Conservation (phyloP, 2,888 invertebrate species). For the Matsumyia berberina region DNA sequence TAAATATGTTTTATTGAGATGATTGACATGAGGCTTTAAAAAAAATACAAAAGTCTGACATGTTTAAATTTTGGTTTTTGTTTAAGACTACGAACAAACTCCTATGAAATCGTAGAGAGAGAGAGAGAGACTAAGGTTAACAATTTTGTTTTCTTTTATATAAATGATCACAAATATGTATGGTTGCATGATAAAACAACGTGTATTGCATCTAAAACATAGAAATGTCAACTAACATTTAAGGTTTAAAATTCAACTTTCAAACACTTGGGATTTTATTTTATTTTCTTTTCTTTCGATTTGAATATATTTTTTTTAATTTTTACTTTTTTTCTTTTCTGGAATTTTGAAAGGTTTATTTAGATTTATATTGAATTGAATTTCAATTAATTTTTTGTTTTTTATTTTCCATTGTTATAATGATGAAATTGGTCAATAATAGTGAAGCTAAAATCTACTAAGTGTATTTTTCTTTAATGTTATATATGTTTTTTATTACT, state of each 20-base stretch:
- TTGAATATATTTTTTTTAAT: slow-evolving; percentile 61
- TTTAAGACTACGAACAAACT: slow-evolving; percentile 53
- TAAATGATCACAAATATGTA: slow-evolving; percentile 72
- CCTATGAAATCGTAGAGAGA: slow-evolving; percentile 31
- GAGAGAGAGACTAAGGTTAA: slow-evolving; percentile 49
- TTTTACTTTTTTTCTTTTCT: slow-evolving; percentile 29
- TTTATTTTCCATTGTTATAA: slow-evolving; percentile 63
- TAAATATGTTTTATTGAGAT: slow-evolving; percentile 75
- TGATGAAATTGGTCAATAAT: slow-evolving; percentile 76
- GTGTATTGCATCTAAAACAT: slow-evolving; percentile 70
- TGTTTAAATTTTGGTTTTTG: slow-evolving; percentile 50
- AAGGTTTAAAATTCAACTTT: slow-evolving; percentile 74
- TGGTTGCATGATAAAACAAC: slow-evolving; percentile 70
- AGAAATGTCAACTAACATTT: slow-evolving; percentile 72
- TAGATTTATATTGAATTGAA: slow-evolving; percentile 36
- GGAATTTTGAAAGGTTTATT: slow-evolving; percentile 71
- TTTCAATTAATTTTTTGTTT: slow-evolving; percentile 48
- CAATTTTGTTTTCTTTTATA: slow-evolving; percentile 47
- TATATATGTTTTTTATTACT: slow-evolving; percentile 52
- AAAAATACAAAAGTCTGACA: slow-evolving; percentile 74
- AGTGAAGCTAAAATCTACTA: slow-evolving; percentile 76
- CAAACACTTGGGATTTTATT: slow-evolving; percentile 68
- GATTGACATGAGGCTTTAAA: slow-evolving; percentile 74
- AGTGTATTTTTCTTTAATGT: slow-evolving; percentile 67
- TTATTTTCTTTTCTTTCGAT: slow-evolving; percentile 55